A percentile compares a stretch with the other conserved stretches of the same genome.
Evolutionary conservation across 2,888 invertebrate genomes (phyloP).

Genomic region (Caenorhabditis japonica): DNA sequence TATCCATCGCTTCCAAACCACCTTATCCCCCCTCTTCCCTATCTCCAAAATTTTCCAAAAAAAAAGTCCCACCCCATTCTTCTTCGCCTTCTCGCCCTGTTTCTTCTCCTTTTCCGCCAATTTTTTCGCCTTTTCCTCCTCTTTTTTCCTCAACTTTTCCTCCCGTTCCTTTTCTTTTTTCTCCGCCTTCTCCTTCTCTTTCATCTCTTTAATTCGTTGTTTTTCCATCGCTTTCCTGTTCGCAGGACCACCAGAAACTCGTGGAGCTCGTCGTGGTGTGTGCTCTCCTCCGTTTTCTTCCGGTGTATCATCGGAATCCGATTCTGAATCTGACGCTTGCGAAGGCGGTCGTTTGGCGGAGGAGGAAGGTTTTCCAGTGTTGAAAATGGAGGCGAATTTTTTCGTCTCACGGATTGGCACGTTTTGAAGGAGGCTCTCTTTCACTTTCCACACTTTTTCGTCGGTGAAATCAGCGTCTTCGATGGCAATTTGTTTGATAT

Average conservation of each 20-base stretch:
- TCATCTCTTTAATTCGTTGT: conserved; percentile 12
- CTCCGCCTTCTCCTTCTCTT: conserved; percentile 26
- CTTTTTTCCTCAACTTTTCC: conserved; percentile 20
- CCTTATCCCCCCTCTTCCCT: conserved; percentile 3
- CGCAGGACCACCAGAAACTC: conserved; percentile 10
- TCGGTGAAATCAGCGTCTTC: conserved; percentile 28
- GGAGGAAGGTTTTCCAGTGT: conserved; percentile 1
- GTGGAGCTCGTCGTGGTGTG: not conserved
- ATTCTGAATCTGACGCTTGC: not conserved
- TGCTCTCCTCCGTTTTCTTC: not conserved
- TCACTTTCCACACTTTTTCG: conserved; percentile 38
- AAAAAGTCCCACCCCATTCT: conserved; percentile 8
- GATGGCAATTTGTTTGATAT: conserved; percentile 25
- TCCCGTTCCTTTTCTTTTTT: conserved; percentile 12
- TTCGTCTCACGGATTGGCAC: conserved; percentile 13
- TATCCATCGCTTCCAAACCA: no score
- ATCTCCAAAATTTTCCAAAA: no score
- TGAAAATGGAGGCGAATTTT: conserved; percentile 48
- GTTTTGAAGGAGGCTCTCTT: conserved; percentile 11
- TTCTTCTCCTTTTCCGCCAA: conserved; percentile 14
- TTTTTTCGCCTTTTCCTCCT: conserved; percentile 22
- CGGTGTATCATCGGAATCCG: not conserved
- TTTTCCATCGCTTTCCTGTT: conserved; percentile 13
- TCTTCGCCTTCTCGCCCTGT: conserved; percentile 3
- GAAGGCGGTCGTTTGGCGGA: not conserved